phyloP scores from a whole-genome alignment of 2,113 vertebrate species.

The Oryzias javanicus region DNA sequence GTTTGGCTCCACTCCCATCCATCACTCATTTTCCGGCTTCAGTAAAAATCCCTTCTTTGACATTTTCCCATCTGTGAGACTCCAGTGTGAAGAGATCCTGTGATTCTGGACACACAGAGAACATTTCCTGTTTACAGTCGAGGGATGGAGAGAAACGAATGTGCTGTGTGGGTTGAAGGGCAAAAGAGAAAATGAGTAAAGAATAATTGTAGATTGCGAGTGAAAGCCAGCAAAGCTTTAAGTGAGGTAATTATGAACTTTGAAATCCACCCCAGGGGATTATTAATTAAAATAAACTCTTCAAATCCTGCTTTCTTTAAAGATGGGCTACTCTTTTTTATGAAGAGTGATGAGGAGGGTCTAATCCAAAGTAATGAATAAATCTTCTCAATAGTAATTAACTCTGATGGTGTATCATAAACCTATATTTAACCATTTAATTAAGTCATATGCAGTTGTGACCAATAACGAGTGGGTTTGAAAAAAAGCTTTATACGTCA shows the following conservation, averaged over 20 bases:
- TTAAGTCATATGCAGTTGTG: conserved; percentile 15
- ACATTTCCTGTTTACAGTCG: no score
- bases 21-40: no score
- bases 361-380: conserved; percentile 30
- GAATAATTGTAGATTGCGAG: conserved; percentile 13
- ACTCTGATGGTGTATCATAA: conserved; percentile 29
- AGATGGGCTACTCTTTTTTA: conserved; percentile 25
- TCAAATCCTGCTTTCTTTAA: conserved; percentile 21
- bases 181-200: no score
- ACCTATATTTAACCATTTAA: conserved; percentile 30
- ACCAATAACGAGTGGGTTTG: conserved; percentile 11
- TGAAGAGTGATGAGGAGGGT: conserved; percentile 10
- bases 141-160: no score
- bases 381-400: conserved; percentile 25
- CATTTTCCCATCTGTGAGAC: no score
- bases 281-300: conserved; percentile 20
- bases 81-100: no score
- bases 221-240: conserved; percentile 11
- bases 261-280: conserved; percentile 20
- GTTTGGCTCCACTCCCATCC: no score
- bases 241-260: conserved; percentile 27
- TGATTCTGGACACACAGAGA: no score
- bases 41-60: no score
- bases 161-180: no score
- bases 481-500: conserved; percentile 1